Evolutionary conservation across 2,797 vertebrate genomes (phyloP), one percentile per base, ranked within the genome.

Genomic region (Acanthornis magna): DNA sequence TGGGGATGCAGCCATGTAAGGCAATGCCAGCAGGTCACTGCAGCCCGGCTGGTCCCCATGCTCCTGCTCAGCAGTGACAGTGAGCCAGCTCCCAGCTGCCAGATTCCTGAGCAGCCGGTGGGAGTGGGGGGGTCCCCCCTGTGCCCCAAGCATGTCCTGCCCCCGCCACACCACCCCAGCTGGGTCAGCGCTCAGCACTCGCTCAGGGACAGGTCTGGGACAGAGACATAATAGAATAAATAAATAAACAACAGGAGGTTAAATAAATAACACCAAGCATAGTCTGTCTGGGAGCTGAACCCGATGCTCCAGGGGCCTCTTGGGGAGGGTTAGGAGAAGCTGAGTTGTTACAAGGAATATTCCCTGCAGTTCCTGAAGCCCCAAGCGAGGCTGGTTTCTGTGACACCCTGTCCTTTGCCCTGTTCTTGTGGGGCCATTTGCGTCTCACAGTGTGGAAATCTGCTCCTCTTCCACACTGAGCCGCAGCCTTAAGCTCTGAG

Each of bases 111-210:
- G 87, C 51, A 55, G 36, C 53, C 5, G 2, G 40, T 4, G 19
- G 40, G 5, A 61, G 13, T 27, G 3, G 32, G 47, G 11, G 5
- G 7, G 16, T 40, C 20, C 38, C 19, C 19, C 2, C 42, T 7
- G 48, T 4, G 2, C 43, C 26, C 51, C 10, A 5, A 51, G 50
- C 53, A 13, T 4, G 22, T 23, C 60, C 68, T 18, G 30, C 27
- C 51, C 38, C 45, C 5, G 0, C n/a, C 4, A 3, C n/a, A 1
- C 36, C 2, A 4, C 4, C 43, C 70, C 14, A 2, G 34, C 40
- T 2, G 4, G 25, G 27, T 25, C 76, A 57, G 45, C 25, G 16
- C 27, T 5, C 32, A 10, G 25, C 47, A 13, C 23, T n/a, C 0
- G 0, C 50, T 43, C 79, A 12, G 57, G 3, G 4, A 36, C 47